Base-by-base conservation (phyloP, 2,888 invertebrate genomes). In the Junonia oenone region DNA sequence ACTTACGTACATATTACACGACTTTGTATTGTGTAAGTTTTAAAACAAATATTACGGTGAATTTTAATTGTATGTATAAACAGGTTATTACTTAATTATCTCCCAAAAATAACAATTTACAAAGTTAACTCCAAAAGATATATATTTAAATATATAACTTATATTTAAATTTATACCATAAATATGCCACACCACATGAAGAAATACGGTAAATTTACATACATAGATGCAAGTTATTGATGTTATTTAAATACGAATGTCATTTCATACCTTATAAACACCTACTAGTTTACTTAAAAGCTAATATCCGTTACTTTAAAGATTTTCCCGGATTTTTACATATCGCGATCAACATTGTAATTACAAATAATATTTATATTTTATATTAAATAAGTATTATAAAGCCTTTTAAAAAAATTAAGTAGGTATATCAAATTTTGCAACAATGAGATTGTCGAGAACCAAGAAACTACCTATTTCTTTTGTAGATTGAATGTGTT, bases 171-270 rank as follows among this genome's bases (percentile, higher is more conserved):
- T 17, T 40, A 17, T 19, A 40, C 11, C 38, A 40, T 40, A 40
- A 17, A 19, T 11, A 40, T 11, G 17, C 17, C 38, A 40, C 11
- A 38, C 9, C 5, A 40, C 17, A 40, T 43, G 13, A 26, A 43
- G 22, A 26, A 22, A 43, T 43, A 43, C 43, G 43, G 43, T 43
- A 26, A 5, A 43, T 43, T 43, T 53, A 56, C 17, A 55, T 33
- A 37, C 47, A 56, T n/a, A n/a, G n/a, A n/a, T 29, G 43, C 47
- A 55, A 51, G 51, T 48, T 64, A 64, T 61, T 58, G 53, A 63
- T 64, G 53, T 63, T 67, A 76, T 76, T 74, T 70, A 66, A 66
- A 74, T 72, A 70, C 65, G 63, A 66, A 73, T 68, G 66, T 64
- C 63, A 70, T 65, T 68, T 66, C 67, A 71, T 71, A 65, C 64